Evolutionary conservation across 2,888 invertebrate genomes (phyloP), one percentile per base, ranked within the genome.

Genomic region (Pachliopta kotzebuea): DNA sequence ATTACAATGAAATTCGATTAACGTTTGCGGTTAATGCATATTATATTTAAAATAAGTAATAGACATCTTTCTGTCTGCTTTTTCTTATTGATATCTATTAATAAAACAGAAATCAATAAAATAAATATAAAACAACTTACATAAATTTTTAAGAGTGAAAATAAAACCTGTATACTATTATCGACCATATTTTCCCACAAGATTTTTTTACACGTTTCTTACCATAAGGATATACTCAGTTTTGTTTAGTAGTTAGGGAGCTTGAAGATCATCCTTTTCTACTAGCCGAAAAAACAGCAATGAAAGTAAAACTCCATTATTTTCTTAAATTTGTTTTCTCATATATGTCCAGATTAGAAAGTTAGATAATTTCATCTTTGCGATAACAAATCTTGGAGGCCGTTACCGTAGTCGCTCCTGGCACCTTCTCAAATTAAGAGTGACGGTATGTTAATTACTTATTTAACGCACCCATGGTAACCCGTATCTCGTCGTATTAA

Each of bases 361-460:
- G 55, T 57, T 37, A 45, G 17, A 24, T 17, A 61, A 55, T 61
- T 49, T 45, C 45, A 55, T 61, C 55, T 29, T 52, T 21, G 23
- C 45, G 20, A 49, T 60, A 57, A 60, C 65, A 53, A 60, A 49
- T 60, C 49, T 42, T 55, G 49, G 21, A 21, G n/a, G 14, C 50
- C 21, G n/a, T 60, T 56, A 65, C 63, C 56, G 64, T 72, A 74
- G 74, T 59, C 76, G 77, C 74, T 79, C 73, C 73, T 76, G 76
- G 79, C 81, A 81, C 80, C 81, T 78, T 74, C 61, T 70, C 76
- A 86, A 88, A 88, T 88, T 84, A 87, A 85, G 83, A 88, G 80
- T 83, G 88, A 88, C 88, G 84, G 86, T 77, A 86, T 86, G 86
- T 87, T 86, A 85, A 88, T 88, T 85, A 83, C 84, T 83, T 87